These are phyloP conservation scores for Cynoglossus semilaevis DNA, from an alignment of 2,113 vertebrate genomes.

Conservation along the genomic window DNA sequence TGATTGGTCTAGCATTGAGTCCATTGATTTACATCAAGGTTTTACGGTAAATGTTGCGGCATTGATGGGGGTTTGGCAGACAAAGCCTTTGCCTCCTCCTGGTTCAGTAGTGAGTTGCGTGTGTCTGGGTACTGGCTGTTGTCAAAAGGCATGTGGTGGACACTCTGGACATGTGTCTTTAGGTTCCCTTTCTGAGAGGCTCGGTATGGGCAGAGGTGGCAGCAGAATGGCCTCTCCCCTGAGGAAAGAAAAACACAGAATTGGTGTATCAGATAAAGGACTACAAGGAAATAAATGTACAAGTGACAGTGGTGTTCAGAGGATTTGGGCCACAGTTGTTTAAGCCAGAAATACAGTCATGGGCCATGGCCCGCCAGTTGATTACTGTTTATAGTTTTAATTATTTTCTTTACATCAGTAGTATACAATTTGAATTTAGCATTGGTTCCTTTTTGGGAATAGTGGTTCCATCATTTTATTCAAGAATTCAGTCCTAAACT, in stretches of 20 bases:
- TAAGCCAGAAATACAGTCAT: too few relatives aligned
- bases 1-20: constrained; percentile 22
- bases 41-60: constrained; percentile 28
- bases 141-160: constrained; percentile 72
- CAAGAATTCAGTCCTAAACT: too few relatives aligned
- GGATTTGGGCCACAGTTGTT: too few relatives aligned
- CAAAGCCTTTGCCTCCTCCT: constrained; percentile 36
- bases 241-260: constrained; percentile 40
- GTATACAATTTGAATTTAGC: too few relatives aligned
- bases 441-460: too few relatives aligned
- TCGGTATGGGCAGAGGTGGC: constrained; percentile 81
- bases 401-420: too few relatives aligned
- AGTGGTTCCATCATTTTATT: too few relatives aligned
- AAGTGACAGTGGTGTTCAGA: too few relatives aligned
- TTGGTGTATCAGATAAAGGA: constrained; percentile 21
- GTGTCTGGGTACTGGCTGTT: constrained; percentile 65
- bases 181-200: constrained; percentile 90
- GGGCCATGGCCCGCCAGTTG: too few relatives aligned
- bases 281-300: too few relatives aligned
- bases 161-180: constrained; percentile 74
- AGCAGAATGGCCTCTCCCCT: constrained; percentile 75
- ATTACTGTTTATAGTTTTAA: too few relatives aligned
- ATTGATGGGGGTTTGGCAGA: constrained; percentile 39
- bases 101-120: constrained; percentile 45
- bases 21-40: not conserved